These are phyloP conservation scores for Frankliniella fusca DNA, from an alignment of 2,888 invertebrate genomes.

Conservation along the genomic window DNA sequence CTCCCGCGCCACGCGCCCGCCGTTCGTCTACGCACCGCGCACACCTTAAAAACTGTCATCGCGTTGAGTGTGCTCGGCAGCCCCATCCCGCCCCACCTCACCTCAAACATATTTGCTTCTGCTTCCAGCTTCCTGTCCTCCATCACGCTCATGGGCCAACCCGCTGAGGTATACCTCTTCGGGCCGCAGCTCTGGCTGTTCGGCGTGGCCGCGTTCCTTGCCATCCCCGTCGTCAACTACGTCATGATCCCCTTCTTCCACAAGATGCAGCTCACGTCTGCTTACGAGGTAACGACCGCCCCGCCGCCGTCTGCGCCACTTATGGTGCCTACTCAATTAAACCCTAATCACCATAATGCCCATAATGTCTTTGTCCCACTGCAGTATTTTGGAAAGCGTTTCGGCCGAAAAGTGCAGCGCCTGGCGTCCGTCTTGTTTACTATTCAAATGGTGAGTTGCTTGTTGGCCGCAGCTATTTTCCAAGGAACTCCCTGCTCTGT, in stretches of 20 bases:
- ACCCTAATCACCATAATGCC: background rate
- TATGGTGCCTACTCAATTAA: background rate
- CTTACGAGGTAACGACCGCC: conserved; percentile 45
- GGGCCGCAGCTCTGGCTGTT: conserved; percentile 47
- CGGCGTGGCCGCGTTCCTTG: conserved; percentile 42
- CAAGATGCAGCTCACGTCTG: conserved; percentile 47
- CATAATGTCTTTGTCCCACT: conserved; percentile 34
- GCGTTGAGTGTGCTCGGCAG: background rate
- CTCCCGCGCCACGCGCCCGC: background rate
- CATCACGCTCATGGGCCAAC: conserved; percentile 52
- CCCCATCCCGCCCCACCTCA: background rate
- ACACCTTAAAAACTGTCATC: too few relatives aligned
- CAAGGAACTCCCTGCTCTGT: too few relatives aligned
- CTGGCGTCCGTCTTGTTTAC: conserved; percentile 44
- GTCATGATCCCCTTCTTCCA: conserved; percentile 50
- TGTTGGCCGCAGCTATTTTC: background rate
- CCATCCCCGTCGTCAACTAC: conserved; percentile 46
- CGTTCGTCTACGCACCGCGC: background rate
- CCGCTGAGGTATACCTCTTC: conserved; percentile 51
- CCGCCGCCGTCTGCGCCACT: background rate
- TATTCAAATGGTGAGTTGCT: conserved; percentile 45
- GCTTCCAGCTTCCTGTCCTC: conserved; percentile 50
- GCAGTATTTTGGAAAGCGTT: conserved; percentile 47
- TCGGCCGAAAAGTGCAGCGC: conserved; percentile 43
- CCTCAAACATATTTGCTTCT: background rate